Conservation (phyloP, 2,888 invertebrate genomes). For the Leptura quadrifasciata region DNA sequence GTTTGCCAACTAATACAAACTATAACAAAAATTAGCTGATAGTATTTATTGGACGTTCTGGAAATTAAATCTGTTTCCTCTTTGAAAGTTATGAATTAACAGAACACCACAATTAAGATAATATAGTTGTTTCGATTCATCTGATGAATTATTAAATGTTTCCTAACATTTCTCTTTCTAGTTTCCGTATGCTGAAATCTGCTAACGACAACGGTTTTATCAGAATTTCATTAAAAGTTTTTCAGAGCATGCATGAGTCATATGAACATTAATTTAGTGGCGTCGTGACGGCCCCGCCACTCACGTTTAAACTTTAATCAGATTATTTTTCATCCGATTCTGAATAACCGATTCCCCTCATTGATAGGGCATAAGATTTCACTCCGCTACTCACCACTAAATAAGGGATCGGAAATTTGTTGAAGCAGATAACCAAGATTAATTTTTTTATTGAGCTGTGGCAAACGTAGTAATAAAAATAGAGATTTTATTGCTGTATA, state of each 20-base stretch:
- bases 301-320: background rate
- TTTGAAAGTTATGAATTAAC: no score
- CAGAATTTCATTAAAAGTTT: background rate
- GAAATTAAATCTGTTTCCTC: no score
- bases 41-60: no score
- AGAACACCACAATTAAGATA: no score
- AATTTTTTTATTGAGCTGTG: no score
- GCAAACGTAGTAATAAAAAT: no score
- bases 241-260: background rate
- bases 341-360: background rate
- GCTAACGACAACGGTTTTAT: background rate
- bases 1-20: no score
- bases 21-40: no score
- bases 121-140: no score
- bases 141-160: no score
- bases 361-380: background rate
- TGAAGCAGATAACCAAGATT: background rate
- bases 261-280: background rate
- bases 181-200: background rate
- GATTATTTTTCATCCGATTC: background rate
- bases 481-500: background rate
- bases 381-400: background rate
- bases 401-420: background rate
- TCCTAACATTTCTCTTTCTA: no score
- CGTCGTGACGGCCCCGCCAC: background rate